Evolutionary conservation across 1,140 invertebrate genomes (phyloP), one percentile per base, ranked within the genome.

Genomic region (Tigriopus japonicus): DNA sequence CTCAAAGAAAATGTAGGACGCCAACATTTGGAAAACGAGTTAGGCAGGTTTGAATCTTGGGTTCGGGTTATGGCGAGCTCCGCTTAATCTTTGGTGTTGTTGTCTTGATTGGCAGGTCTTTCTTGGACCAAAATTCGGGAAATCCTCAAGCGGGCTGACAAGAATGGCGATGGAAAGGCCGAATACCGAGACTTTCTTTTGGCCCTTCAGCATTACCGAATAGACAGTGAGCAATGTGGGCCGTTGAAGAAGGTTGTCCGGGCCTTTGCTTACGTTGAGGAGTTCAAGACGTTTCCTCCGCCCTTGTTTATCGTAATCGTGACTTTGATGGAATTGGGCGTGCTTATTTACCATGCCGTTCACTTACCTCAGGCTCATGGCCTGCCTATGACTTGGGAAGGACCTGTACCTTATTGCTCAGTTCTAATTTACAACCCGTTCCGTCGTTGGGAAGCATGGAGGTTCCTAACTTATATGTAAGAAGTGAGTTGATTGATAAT

Each of bases 351-450:
- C 43, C 59, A 61, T 58, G 35, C 55, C 1, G 14, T 61, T 23
- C 59, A 61, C 41, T 40, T 61, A 15, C 21, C 42, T 35, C 14
- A 6, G 6, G 49, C 17, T 10, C 59, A 49, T 19, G 51, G 51
- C 1, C 21, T 56, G 10, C 19, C 24, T 10, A 53, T 61, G 15
- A 28, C 59, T 40, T 55, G 43, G 59, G 21, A 54, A 24, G 59
- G 59, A 6, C 59, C 59, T n/a, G 59, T 61, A 15, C 59, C 59
- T 19, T 61, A 55, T 40, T 61, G 59, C 45, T 61, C 59, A n/a
- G 13, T 56, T 10, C 51, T 61, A 5, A 61, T 61, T 13, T 61
- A 61, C 35, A 61, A 61, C 53, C 59, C 59, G 21, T 14, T n/a
- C n/a, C 15, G 59, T 1, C 15, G 59, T 14, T 55, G 43, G 59